Evolutionary conservation across 2,113 vertebrate species (phyloP), one percentile per base, ranked within the genome.

Genomic region (Capra hircus): DNA sequence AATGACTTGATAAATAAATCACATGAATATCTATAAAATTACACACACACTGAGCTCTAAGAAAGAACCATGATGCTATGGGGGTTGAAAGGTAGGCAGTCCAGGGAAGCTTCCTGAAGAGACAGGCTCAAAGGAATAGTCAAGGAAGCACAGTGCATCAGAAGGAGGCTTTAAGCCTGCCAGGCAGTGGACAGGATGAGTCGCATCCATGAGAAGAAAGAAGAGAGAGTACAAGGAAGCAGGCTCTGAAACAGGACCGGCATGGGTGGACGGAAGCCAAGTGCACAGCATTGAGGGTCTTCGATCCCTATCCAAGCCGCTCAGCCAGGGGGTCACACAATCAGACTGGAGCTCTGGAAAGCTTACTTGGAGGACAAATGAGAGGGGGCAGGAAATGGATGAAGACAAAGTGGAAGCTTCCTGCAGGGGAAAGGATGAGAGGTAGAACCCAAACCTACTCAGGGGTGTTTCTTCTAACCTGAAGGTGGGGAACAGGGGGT

Each of bases 181-280:
- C 53, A 48, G 6, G 13, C 7, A 11, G 30, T 17, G 60, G 16
- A 67, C 0, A 43, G 23, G 27, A 33, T 16, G 16, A 87, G 36
- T 0, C 27, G 36, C 0, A 23, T 6, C 30, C 16, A 40, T 5
- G 13, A 77, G n/a, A 30, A 0, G 11, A 55, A 52, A 40, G 19
- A 48, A 50, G 30, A 81, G n/a, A 16, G 21, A 36, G 3, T 28
- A 17, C 17, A 7, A 14, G 25, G 14, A 60, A 86, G 33, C 3
- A 15, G 3, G 9, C 21, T 23, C 2, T 14, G 40, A 36, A 33
- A 23, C 6, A 21, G 64, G n/a, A 77, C 15, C 1, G 1, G 4
- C 62, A 33, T 1, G 7, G 78, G 4, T 77, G 6, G 74, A n/a
- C 30, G 4, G 30, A 52, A 21, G 33, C 52, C 59, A 50, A 4